phyloP scores from a whole-genome alignment of 2,113 vertebrate species.

The Erythrolamprus reginae region DNA sequence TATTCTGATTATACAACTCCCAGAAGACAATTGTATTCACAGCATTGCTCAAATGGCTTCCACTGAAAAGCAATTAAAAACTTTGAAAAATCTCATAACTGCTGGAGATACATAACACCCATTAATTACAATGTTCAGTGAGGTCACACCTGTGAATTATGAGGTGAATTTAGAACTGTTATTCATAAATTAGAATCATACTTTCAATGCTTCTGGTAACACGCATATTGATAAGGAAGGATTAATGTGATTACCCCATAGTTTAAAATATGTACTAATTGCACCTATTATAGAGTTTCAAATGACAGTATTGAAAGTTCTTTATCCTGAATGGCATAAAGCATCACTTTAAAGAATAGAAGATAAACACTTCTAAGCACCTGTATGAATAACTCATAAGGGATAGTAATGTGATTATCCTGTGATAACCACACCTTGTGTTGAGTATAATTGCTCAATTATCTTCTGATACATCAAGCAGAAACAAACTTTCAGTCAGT shows the following conservation, averaged over 20 bases:
- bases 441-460: conserved; percentile 22
- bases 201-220: conserved; percentile 28
- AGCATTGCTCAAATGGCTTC: conserved; percentile 41
- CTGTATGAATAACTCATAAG: not conserved
- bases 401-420: conserved; percentile 22
- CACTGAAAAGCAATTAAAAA: conserved; percentile 50
- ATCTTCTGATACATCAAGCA: conserved; percentile 31
- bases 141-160: conserved; percentile 46
- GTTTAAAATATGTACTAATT: not conserved
- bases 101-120: conserved; percentile 35
- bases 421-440: conserved; percentile 25
- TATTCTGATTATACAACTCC: conserved; percentile 18
- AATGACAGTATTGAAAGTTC: not conserved
- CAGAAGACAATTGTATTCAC: conserved; percentile 30
- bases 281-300: not conserved
- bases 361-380: conserved; percentile 24
- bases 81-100: conserved; percentile 40
- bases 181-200: conserved; percentile 23
- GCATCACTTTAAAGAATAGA: conserved; percentile 1
- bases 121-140: conserved; percentile 38
- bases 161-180: conserved; percentile 35
- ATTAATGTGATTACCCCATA: not conserved
- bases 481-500: conserved; percentile 18
- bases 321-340: conserved; percentile 14
- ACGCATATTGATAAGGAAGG: not conserved